A percentile compares a stretch with the other conserved stretches of the same genome.
Evolutionary conservation across 2,888 invertebrate species (phyloP).

Genomic region (Chaitophorus viminalis): DNA sequence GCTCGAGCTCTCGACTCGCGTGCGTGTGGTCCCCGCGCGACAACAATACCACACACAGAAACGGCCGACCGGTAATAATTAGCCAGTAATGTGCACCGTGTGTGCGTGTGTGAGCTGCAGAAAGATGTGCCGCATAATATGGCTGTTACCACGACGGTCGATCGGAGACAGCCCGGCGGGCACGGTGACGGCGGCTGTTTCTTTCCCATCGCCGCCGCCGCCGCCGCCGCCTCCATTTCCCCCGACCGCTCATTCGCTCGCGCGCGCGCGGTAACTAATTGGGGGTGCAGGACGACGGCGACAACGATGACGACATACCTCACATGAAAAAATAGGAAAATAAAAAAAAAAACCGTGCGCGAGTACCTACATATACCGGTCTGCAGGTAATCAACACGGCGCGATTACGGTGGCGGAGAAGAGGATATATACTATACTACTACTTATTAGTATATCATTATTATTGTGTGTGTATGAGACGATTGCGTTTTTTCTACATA

Average conservation of each 20-base stretch:
- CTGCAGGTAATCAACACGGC: constrained; percentile 27
- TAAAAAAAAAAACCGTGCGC: constrained; percentile 22
- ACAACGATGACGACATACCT: constrained; percentile 30
- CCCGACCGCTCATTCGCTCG: neutral
- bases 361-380: neutral
- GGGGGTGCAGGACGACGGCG: constrained; percentile 50
- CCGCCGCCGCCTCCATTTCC: neutral
- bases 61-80: constrained; percentile 45
- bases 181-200: constrained; percentile 26
- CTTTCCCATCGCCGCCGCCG: constrained; percentile 30
- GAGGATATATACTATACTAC: too few relatives aligned
- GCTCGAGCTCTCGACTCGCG: neutral
- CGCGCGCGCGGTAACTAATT: constrained; percentile 22
- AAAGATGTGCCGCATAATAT: neutral
- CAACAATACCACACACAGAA: constrained; percentile 56
- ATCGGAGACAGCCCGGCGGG: constrained; percentile 57
- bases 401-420: neutral
- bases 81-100: constrained; percentile 54
- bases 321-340: too few relatives aligned
- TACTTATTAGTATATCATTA: neutral
- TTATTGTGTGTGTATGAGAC: neutral
- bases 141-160: neutral
- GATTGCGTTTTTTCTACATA: neutral
- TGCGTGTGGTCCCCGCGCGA: constrained; percentile 57
- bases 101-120: neutral